phyloP scores from a whole-genome alignment of 1,140 invertebrate species.

The Leptopilina boulardi region DNA sequence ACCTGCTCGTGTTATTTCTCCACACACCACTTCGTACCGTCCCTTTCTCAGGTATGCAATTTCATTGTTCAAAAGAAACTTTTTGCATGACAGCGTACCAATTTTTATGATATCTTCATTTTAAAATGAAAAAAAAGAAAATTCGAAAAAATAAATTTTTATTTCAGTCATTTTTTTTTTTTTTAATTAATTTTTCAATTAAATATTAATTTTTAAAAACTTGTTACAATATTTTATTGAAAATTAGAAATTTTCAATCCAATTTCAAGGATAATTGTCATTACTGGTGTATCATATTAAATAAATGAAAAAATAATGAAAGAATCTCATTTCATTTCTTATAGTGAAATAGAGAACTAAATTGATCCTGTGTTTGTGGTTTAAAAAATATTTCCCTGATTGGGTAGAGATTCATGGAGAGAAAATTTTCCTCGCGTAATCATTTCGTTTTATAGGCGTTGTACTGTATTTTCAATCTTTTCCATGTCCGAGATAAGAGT shows the following conservation, averaged over 20 bases:
- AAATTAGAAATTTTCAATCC: too few species aligned
- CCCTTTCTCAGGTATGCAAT: background rate
- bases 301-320: too few species aligned
- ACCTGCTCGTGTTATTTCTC: constrained; percentile 23
- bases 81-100: background rate
- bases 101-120: background rate
- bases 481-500: constrained; percentile 13
- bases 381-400: background rate
- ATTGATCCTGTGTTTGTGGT: background rate
- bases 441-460: background rate
- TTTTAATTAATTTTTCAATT: too few species aligned
- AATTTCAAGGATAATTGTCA: too few species aligned
- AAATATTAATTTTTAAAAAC: too few species aligned
- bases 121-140: too few species aligned
- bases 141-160: too few species aligned
- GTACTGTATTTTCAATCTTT: background rate
- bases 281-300: too few species aligned
- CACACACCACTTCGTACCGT: background rate
- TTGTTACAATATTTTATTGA: too few species aligned
- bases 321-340: too few species aligned
- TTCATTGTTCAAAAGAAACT: background rate
- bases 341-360: too few species aligned
- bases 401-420: background rate
- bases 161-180: too few species aligned
- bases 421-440: constrained; percentile 9